These are phyloP conservation scores for Hippocampus mohnikei DNA, from an alignment of 2,113 vertebrate species.

Conservation along the genomic window DNA sequence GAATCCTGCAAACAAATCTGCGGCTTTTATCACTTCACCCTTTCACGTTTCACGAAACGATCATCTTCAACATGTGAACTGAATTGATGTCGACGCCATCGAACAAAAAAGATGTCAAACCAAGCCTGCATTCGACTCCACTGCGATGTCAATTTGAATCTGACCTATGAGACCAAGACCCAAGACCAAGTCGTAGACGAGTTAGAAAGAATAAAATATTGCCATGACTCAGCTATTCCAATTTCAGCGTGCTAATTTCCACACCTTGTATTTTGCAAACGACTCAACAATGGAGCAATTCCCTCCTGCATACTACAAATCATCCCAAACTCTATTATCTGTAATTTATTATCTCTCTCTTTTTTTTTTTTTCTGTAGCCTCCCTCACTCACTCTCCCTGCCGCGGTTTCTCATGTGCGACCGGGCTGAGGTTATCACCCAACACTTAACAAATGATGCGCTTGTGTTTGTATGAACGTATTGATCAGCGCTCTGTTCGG, in stretches of 20 bases:
- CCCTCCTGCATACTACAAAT: slow-evolving; percentile 32
- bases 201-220: not conserved
- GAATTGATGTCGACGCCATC: too few species aligned
- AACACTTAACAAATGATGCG: slow-evolving; percentile 69
- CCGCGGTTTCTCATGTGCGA: slow-evolving; percentile 47
- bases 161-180: too few species aligned
- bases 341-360: slow-evolving; percentile 48
- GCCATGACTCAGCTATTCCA: not conserved
- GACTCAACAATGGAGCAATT: slow-evolving; percentile 21
- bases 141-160: too few species aligned
- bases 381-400: slow-evolving; percentile 10
- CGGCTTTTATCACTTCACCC: too few species aligned
- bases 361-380: not conserved
- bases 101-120: too few species aligned
- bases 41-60: too few species aligned
- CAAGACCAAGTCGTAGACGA: too few species aligned
- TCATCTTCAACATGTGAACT: too few species aligned
- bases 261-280: slow-evolving; percentile 9
- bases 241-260: not conserved
- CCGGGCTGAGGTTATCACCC: slow-evolving; percentile 46
- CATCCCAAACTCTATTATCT: slow-evolving; percentile 42
- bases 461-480: slow-evolving; percentile 91
- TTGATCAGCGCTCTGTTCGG: slow-evolving; percentile 86
- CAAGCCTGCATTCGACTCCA: too few species aligned
- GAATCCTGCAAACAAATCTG: too few species aligned